These are phyloP conservation scores for Drosophila insularis DNA, from an alignment of 1,140 invertebrate genomes.

Conservation along the genomic window DNA sequence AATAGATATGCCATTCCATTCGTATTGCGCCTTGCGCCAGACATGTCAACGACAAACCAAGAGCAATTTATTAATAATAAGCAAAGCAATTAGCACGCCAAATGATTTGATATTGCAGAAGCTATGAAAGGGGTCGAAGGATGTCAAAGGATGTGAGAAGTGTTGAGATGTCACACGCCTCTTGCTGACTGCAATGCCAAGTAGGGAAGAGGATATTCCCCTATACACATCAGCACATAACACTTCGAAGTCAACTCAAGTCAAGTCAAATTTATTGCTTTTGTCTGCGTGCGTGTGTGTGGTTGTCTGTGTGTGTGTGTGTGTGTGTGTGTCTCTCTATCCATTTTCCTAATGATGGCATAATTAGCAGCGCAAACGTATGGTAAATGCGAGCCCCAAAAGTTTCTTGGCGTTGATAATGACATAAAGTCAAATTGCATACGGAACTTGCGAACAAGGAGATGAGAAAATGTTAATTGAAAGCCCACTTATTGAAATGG, in stretches of 20 bases:
- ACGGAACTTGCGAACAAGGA: slow-evolving; percentile 11
- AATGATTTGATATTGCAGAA: slow-evolving; percentile 41
- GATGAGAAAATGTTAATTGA: slow-evolving; percentile 67
- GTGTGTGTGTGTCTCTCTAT: slow-evolving; percentile 26
- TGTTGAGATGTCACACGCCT: slow-evolving; percentile 23
- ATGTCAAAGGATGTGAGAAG: neutral
- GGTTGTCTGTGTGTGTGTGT: neutral
- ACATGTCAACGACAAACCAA: slow-evolving; percentile 39
- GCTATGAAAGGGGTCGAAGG: slow-evolving; percentile 5
- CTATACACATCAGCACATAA: neutral
- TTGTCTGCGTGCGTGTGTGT: slow-evolving; percentile 2
- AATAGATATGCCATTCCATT: neutral
- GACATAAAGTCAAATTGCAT: slow-evolving; percentile 74
- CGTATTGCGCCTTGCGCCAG: slow-evolving; percentile 1
- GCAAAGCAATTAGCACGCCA: slow-evolving; percentile 51
- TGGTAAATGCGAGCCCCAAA: slow-evolving; percentile 21
- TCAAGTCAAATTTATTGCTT: slow-evolving; percentile 70
- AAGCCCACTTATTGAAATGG: slow-evolving; percentile 74
- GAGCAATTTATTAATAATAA: slow-evolving; percentile 59
- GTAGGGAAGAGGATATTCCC: slow-evolving; percentile 7
- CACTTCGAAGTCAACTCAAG: slow-evolving; percentile 31
- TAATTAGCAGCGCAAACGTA: slow-evolving; percentile 69
- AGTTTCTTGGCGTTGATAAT: slow-evolving; percentile 65
- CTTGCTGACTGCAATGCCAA: slow-evolving; percentile 30
- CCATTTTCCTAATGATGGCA: slow-evolving; percentile 67